Conservation (phyloP, 2,113 vertebrate species). For the Nesogale talazaci region DNA sequence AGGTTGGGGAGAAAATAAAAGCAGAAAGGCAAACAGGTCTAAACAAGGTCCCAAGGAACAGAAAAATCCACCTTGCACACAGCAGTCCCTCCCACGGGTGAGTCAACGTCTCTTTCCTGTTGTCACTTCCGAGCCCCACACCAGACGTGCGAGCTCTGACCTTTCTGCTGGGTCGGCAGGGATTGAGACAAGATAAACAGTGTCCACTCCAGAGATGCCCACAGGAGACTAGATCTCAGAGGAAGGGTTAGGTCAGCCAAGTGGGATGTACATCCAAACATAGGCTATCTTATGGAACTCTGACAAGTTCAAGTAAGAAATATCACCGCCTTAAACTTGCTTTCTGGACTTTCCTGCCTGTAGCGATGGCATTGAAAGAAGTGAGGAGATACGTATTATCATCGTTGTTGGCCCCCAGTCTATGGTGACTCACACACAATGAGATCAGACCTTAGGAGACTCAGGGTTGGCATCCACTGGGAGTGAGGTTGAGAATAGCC, state of each 20-base stretch:
- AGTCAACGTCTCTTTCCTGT: not conserved
- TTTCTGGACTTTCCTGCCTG: slow-evolving; percentile 21
- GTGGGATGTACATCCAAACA: not conserved
- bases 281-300: not conserved
- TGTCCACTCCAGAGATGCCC: not conserved
- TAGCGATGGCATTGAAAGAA: not conserved
- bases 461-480: not conserved
- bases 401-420: not conserved
- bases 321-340: not conserved
- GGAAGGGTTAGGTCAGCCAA: not conserved
- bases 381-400: not conserved
- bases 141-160: not conserved
- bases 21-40: not conserved
- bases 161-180: not conserved
- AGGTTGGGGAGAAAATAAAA: not conserved
- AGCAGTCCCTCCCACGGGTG: not conserved
- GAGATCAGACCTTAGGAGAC: not conserved
- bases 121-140: not conserved
- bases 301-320: not conserved
- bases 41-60: rapidly evolving
- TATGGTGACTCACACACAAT: not conserved
- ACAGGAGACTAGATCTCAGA: rapidly evolving
- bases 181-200: not conserved
- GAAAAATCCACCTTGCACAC: not conserved
- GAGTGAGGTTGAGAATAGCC: not conserved